A percentile compares a stretch with the other conserved stretches of the same genome.
phyloP scores from a whole-genome alignment of 1,140 invertebrate species.

The Zaprionus capensis region DNA sequence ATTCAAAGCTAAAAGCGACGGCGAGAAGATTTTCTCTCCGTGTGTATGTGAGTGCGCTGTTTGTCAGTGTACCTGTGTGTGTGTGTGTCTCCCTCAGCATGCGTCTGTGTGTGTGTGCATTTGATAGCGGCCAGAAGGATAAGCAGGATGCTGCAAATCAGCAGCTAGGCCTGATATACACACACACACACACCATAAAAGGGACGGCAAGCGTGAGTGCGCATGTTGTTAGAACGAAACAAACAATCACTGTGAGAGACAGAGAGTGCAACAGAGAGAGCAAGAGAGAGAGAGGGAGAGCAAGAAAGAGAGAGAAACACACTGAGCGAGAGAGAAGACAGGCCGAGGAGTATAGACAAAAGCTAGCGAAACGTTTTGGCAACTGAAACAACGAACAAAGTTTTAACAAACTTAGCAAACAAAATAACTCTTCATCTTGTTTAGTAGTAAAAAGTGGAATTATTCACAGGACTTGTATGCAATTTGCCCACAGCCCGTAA shows the following conservation, averaged over 20 bases:
- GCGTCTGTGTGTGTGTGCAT: conserved; percentile 39
- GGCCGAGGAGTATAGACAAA: conserved; percentile 63
- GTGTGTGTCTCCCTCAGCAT: not conserved
- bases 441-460: not conserved
- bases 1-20: conserved; percentile 72
- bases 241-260: conserved; percentile 6
- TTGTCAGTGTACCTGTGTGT: conserved; percentile 7
- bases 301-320: conserved; percentile 18
- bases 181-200: conserved; percentile 5
- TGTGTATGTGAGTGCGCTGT: conserved; percentile 41
- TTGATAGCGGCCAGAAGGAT: conserved; percentile 65
- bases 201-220: not conserved
- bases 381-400: conserved; percentile 49
- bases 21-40: conserved; percentile 25
- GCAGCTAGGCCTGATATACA: conserved; percentile 36
- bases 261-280: not conserved
- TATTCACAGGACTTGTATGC: conserved; percentile 7
- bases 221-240: conserved; percentile 10
- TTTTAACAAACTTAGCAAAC: conserved; percentile 4
- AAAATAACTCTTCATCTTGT: not conserved
- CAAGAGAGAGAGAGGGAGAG: not conserved
- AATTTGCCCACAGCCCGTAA: too few species aligned
- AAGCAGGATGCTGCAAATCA: conserved; percentile 78
- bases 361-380: conserved; percentile 49
- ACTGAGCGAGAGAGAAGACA: conserved; percentile 19